A percentile compares a stretch with the other conserved stretches of the same genome.
Conservation (phyloP, 2,797 vertebrate species). For the Rachycentron canadum region DNA sequence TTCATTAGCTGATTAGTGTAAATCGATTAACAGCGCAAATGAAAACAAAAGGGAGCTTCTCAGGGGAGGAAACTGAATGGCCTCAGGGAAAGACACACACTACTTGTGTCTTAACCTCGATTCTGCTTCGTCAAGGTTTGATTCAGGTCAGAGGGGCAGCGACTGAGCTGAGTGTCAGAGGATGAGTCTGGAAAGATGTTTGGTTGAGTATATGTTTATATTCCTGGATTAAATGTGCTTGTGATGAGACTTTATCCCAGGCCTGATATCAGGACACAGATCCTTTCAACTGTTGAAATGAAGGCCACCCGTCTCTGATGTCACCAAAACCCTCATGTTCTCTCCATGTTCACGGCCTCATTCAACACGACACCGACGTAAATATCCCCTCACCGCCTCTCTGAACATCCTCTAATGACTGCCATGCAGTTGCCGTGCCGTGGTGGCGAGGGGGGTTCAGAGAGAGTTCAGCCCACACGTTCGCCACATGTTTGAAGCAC, state of each 20-base stretch:
- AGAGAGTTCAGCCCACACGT: constrained; percentile 58
- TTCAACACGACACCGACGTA: constrained; percentile 28
- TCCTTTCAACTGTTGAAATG: no score
- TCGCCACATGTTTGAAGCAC: constrained; percentile 54
- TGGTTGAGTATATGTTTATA: no score
- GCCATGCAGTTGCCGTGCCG: constrained; percentile 33
- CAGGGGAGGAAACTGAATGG: not conserved
- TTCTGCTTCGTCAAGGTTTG: constrained; percentile 28
- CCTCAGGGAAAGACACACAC: constrained; percentile 22
- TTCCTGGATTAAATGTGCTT: no score
- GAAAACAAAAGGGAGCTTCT: constrained; percentile 66
- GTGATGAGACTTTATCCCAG: no score
- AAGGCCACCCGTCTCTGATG: constrained; percentile 42
- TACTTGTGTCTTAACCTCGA: constrained; percentile 24
- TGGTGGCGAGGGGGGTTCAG: constrained; percentile 54
- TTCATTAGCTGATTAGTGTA: constrained; percentile 72
- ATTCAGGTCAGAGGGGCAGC: not conserved
- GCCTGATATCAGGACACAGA: no score
- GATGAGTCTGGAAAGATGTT: no score
- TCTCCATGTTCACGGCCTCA: constrained; percentile 34
- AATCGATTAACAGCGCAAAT: constrained; percentile 64
- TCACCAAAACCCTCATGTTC: constrained; percentile 34
- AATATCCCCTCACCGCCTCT: constrained; percentile 30
- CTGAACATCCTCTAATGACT: constrained; percentile 52
- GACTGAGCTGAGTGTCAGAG: not conserved